Evolutionary conservation across 2,113 vertebrate genomes (phyloP).

Genomic region (Ptilonorhynchus violaceus): DNA sequence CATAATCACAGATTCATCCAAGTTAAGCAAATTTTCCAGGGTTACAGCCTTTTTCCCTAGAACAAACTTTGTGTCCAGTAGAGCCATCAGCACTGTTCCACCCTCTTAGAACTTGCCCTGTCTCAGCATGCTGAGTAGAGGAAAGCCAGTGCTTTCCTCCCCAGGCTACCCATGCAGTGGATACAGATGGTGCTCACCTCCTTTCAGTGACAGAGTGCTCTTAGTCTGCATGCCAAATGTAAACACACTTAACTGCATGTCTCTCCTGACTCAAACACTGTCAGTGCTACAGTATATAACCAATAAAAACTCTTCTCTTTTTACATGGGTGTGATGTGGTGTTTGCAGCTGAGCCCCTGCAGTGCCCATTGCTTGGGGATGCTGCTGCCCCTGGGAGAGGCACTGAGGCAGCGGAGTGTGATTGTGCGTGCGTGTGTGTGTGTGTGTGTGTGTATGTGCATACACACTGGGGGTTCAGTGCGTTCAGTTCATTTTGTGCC

Average conservation of each 20-base stretch:
- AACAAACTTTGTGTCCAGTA: neutral
- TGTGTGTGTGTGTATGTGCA: neutral
- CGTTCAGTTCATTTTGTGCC: neutral
- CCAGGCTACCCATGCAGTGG: conserved; percentile 12
- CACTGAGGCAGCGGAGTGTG: neutral
- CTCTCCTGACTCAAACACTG: conserved; percentile 60
- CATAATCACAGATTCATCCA: neutral
- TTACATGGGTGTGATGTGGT: conserved; percentile 6
- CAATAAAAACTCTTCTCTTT: conserved; percentile 78
- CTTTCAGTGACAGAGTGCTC: conserved; percentile 46
- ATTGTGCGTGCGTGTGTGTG: neutral
- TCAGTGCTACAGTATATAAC: conserved; percentile 74
- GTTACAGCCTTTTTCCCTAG: neutral
- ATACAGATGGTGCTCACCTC: conserved; percentile 48
- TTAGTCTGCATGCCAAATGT: conserved; percentile 74
- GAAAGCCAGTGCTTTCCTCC: conserved; percentile 22
- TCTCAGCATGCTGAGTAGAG: neutral
- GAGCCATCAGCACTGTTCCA: neutral
- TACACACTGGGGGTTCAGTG: no score
- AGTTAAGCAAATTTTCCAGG: conserved; percentile 30
- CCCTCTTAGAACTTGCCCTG: neutral
- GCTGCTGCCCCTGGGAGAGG: neutral
- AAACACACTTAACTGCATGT: conserved; percentile 74
- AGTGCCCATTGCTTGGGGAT: fast-evolving
- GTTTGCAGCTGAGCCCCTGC: neutral